Percentiles rank a stretch among this genome's conserved stretches.
These are phyloP conservation scores for Drosophila arawakana DNA, from an alignment of 1,140 invertebrate species.

Conservation along the genomic window DNA sequence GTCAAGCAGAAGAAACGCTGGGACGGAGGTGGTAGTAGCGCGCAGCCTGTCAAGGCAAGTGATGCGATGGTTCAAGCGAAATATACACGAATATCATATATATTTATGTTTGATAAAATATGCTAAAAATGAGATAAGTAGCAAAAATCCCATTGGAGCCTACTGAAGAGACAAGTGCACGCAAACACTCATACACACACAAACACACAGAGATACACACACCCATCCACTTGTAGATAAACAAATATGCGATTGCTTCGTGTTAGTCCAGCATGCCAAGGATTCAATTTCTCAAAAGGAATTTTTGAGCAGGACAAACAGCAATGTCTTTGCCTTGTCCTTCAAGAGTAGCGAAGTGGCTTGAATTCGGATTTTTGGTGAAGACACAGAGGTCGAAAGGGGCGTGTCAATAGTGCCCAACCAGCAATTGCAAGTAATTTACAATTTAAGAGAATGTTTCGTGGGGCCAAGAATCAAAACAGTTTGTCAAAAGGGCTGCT, in stretches of 20 bases:
- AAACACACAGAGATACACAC: constrained; percentile 16
- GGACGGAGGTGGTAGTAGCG: neutral
- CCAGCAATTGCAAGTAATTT: constrained; percentile 66
- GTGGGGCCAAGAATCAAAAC: constrained; percentile 43
- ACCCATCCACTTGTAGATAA: constrained; percentile 48
- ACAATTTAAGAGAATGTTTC: constrained; percentile 72
- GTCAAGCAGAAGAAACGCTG: neutral
- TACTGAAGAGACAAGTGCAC: constrained; percentile 52
- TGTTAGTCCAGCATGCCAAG: constrained; percentile 55
- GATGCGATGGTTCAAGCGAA: constrained; percentile 31
- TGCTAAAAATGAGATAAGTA: constrained; percentile 80
- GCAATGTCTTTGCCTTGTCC: constrained; percentile 21
- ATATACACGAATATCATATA: constrained; percentile 53
- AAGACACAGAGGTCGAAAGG: neutral
- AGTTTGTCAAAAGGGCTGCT: constrained; percentile 3
- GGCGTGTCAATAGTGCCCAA: constrained; percentile 44
- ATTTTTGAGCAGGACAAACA: constrained; percentile 62
- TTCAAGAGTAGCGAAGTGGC: neutral
- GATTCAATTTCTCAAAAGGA: constrained; percentile 80
- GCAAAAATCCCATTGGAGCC: constrained; percentile 75
- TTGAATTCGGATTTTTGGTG: neutral
- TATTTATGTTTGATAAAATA: constrained; percentile 76
- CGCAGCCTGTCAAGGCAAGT: constrained; percentile 23
- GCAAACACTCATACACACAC: constrained; percentile 36
- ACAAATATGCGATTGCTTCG: constrained; percentile 59